A percentile compares a stretch with the other conserved stretches of the same genome.
These are phyloP conservation scores for Chloebia gouldiae DNA, from an alignment of 2,113 vertebrate genomes.

Conservation along the genomic window DNA sequence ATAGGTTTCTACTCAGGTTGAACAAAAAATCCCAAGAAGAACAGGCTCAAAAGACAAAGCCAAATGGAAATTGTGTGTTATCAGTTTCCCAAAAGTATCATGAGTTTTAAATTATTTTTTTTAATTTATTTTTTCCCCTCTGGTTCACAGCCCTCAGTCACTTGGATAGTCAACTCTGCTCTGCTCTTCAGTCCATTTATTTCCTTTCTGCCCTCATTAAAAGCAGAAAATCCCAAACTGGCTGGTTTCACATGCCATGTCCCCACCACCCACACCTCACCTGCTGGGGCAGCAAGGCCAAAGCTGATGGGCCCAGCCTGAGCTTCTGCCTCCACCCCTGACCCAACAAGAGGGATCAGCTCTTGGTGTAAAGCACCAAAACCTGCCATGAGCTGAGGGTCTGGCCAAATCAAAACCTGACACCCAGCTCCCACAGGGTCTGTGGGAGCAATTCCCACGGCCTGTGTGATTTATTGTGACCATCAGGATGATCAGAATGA, in stretches of 20 bases:
- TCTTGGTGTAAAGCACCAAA: background rate
- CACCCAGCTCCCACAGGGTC: background rate
- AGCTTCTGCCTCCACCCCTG: background rate
- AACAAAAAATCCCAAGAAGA: slow-evolving; percentile 3
- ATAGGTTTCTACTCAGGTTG: background rate
- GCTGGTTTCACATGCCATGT: background rate
- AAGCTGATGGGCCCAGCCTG: accelerated
- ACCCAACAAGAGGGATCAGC: background rate
- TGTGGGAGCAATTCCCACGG: background rate
- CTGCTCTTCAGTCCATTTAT: background rate
- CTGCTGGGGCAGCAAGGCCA: background rate
- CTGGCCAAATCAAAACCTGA: background rate
- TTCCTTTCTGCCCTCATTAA: background rate
- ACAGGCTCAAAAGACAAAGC: background rate
- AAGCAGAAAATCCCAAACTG: background rate
- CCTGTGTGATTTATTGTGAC: background rate
- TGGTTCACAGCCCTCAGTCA: background rate
- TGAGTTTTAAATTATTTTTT: background rate
- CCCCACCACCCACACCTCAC: background rate
- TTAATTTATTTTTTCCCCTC: background rate
- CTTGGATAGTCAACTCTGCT: background rate
- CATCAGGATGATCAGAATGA: background rate
- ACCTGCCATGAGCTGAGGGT: background rate
- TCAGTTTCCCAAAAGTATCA: background rate
- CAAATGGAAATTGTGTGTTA: slow-evolving; percentile 1